Base-by-base conservation (phyloP, 2,797 vertebrate genomes). In the Sternarchorhynchus goeldii region DNA sequence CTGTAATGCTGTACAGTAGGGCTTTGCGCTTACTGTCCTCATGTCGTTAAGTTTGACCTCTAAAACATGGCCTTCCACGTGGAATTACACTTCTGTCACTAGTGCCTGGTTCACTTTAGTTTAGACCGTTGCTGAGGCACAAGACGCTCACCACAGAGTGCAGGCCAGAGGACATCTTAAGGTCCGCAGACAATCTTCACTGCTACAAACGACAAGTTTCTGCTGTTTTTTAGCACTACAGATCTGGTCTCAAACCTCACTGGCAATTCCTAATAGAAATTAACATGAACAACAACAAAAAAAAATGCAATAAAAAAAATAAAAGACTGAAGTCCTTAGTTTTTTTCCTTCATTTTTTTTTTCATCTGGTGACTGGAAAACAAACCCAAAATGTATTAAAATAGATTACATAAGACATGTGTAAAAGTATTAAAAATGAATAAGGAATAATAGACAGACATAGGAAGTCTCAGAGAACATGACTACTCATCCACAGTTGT, bases 241-340 rank as follows among this genome's bases (percentile, higher is more conserved):
- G 73, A 78, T 84, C 72, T 77, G 67, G 81, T 82, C 50, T 71
- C 58, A 55, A 65, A 71, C 65, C 73, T 81, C 75, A 82, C 83
- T 84, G 84, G 81, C 76, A 79, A 81, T 81, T 76, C 34, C 75
- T 84, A 59, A 74, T 66, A 53, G 81, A 76, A 66, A 83, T 79
- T 72, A 79, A 73, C 73, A 85, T 81, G 72, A 82, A 87, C 68
- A 89, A 88, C 77, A 72, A 75, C 3, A 75, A 77, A 77, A 62
- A 82, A 91, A 88, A 83, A 65, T 87, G 3, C 1, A 70, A 78
- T 76, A 70, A 58, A 84, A 89, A 77, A 57, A 87, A n/a, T 60
- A 34, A 79, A 83, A 79, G 20, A 29, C 6, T 6, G 60, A 32
- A 31, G 62, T 68, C 25, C 80, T 45, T 73, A 32, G 55, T 72